Evolutionary conservation across 1,140 invertebrate genomes (phyloP), one percentile per base, ranked within the genome.

Genomic region (Bicyclus anynana): DNA sequence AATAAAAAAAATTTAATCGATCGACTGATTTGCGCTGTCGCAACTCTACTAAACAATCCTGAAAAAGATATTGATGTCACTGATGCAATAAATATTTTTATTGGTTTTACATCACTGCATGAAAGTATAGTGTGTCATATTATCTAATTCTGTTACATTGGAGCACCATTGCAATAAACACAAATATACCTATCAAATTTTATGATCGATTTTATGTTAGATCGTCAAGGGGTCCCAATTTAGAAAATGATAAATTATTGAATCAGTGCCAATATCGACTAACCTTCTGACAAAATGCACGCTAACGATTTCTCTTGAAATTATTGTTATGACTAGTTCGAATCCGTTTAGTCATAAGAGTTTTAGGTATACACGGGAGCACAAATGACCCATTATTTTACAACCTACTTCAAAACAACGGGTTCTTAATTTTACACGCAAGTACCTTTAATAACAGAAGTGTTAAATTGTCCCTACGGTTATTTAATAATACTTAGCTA

Each of bases 201-300:
- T 58, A 58, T 58, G 21, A 40, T 9, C 53, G 42, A 59, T 60
- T 63, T 62, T 56, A 23, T 23, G 23, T 7, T 65, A 20, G 52
- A 62, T 60, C 59, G 47, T 62, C 53, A 67, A 60, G 44, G n/a
- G 54, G 42, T 44, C 51, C 59, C 46, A 42, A 65, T 65, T 69
- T 59, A 62, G 62, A 57, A 49, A 59, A 64, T 60, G 38, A 61
- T 61, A 60, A 14, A 60, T 42, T 59, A 54, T 51, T 67, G 64
- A 64, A 64, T 62, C 48, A 18, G 40, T 57, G 65, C 67, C 58
- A 64, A 70, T 56, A 61, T 47, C 58, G 46, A 17, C 37, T 54
- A 53, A 55, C 53, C 49, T 61, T 56, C 59, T 49, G 23, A 57
- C 59, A 38, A 26, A n/a, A 53, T 33, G 23, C 37, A 59, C 60